Percentiles rank a stretch among this genome's conserved stretches.
Conservation (phyloP, 1,140 invertebrate genomes). For the Zophobas atratus region DNA sequence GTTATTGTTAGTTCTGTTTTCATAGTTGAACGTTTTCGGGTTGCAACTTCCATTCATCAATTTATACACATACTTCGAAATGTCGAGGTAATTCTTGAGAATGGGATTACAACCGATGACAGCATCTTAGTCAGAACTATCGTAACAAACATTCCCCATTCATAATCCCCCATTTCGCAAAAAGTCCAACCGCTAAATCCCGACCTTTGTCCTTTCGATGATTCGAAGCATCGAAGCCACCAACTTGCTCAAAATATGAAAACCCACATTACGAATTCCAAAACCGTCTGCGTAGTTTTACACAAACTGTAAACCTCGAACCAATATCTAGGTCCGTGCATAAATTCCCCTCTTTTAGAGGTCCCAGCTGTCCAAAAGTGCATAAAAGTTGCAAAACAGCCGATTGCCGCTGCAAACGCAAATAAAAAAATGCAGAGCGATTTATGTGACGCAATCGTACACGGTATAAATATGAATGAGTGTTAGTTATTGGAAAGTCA, state of each 20-base stretch:
- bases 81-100: too few relatives aligned
- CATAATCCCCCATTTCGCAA: too few relatives aligned
- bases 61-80: too few relatives aligned
- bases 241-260: neutral
- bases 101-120: too few relatives aligned
- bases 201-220: neutral
- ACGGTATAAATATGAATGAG: slow-evolving; percentile 44
- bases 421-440: slow-evolving; percentile 3
- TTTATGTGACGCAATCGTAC: slow-evolving; percentile 38
- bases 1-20: too few relatives aligned
- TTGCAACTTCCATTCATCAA: too few relatives aligned
- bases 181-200: too few relatives aligned
- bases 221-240: neutral
- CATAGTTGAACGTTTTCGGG: too few relatives aligned
- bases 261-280: slow-evolving; percentile 25
- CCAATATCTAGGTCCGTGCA: slow-evolving; percentile 16
- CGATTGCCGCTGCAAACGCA: neutral
- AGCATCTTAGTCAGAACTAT: too few relatives aligned
- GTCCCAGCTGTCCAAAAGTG: slow-evolving; percentile 11
- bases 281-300: slow-evolving; percentile 10
- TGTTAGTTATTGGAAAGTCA: slow-evolving; percentile 45
- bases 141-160: too few relatives aligned
- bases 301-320: slow-evolving; percentile 12
- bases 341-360: slow-evolving; percentile 6
- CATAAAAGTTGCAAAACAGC: slow-evolving; percentile 15